Base-by-base conservation (phyloP, 1,140 invertebrate species). In the Caenorhabditis inopinata region DNA sequence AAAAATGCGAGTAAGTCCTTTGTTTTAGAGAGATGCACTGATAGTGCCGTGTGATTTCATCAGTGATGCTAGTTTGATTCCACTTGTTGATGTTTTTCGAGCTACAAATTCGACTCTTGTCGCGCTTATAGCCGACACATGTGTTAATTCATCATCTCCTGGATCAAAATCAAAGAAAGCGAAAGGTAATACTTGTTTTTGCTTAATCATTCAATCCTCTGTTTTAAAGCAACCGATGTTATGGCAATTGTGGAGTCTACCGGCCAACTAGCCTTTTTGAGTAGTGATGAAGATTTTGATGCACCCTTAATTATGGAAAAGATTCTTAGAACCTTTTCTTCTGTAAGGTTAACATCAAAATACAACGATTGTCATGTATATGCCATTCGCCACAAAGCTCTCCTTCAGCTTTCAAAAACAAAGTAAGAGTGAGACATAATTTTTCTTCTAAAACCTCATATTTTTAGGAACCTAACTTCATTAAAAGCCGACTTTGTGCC, bases 291-390 rank as follows among this genome's bases (percentile, higher is more conserved):
- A 7, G 78, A 80, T 48, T 81, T 81, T 23, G 73, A 76, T 23
- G 25, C 25, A 14, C 51, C 73, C 3, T 6, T 53, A 14, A n/a
- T 58, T 49, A 25, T 80, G 42, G 74, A 77, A 0, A 58, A 46
- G 18, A 16, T 11, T 49, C 23, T 79, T 7, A 49, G 25, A 23
- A 81, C 42, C 21, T 81, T 77, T n/a, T 75, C 48, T 14, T 51
- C 47, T 4, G 18, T 81, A 9, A 62, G 23, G 6, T 21, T 78
- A 9, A 81, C 79, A 16, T 29, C 75, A 5, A 29, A 47, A 2
- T 78, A 53, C 16, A 76, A 78, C 32, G 79, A 81, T 25, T 81
- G 79, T 25, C 75, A 81, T 42, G 74, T 81, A 3, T 81, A 81
- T 45, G 45, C 75, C 12, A 21, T 80, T 14, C 21, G 46, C 0